phyloP scores from a whole-genome alignment of 1,140 invertebrate species.

The Camponotus floridanus region DNA sequence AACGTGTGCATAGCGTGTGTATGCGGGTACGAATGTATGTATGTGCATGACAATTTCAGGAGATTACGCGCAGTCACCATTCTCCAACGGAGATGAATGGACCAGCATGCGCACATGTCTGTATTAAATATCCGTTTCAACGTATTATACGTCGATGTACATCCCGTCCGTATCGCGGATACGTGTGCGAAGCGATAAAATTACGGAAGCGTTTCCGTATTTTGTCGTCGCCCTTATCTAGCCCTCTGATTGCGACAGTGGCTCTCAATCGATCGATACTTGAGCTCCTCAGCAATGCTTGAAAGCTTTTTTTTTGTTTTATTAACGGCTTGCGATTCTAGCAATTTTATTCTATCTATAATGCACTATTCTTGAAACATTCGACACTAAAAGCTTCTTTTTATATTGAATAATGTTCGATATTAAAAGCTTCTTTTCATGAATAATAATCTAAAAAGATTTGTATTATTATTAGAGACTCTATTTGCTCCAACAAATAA shows the following conservation, averaged over 20 bases:
- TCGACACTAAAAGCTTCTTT: too few species aligned
- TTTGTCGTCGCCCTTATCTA: slow-evolving; percentile 66
- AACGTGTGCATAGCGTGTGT: not conserved
- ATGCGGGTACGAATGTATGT: not conserved
- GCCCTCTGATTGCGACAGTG: slow-evolving; percentile 47
- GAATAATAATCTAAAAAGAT: too few species aligned
- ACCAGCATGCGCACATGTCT: slow-evolving; percentile 4
- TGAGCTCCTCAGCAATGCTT: not conserved
- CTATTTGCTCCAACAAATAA: too few species aligned
- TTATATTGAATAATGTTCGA: too few species aligned
- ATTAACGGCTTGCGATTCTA: not conserved
- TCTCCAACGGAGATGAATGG: slow-evolving; percentile 60
- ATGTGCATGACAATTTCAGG: slow-evolving; percentile 8
- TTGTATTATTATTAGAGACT: too few species aligned
- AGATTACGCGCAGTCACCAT: slow-evolving; percentile 33
- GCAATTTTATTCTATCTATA: not conserved
- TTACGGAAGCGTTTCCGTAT: slow-evolving; percentile 71
- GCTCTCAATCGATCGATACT: slow-evolving; percentile 55
- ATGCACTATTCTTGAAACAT: not conserved
- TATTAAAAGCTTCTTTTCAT: too few species aligned
- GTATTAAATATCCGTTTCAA: slow-evolving; percentile 40
- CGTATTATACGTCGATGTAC: not conserved
- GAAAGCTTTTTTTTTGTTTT: not conserved
- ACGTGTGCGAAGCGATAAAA: slow-evolving; percentile 40
- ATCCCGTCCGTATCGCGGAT: not conserved